A percentile compares a stretch with the other conserved stretches of the same genome.
Evolutionary conservation across 2,888 invertebrate genomes (phyloP).

Genomic region (Pammene aurita): DNA sequence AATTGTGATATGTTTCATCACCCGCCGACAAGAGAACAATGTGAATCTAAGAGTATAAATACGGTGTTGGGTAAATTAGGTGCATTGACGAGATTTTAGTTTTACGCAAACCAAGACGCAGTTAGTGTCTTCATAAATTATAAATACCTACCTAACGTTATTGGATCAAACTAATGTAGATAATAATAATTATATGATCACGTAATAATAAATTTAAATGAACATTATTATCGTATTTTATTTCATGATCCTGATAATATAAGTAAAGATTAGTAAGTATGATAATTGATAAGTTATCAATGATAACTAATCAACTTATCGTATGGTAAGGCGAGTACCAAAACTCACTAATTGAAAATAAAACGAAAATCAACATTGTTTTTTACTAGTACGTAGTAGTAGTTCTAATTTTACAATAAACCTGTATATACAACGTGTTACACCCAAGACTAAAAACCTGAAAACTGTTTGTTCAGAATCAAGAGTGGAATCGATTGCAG

Average conservation of each 20-base stretch:
- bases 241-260: slow-evolving; percentile 39
- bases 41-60: slow-evolving; percentile 48
- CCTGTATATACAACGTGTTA: too few relatives aligned
- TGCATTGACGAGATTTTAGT: slow-evolving; percentile 47
- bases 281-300: too few relatives aligned
- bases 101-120: slow-evolving; percentile 58
- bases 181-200: slow-evolving; percentile 49
- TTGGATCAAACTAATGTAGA: slow-evolving; percentile 79
- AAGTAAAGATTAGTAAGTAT: not conserved
- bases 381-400: too few relatives aligned
- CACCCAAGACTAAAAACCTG: too few relatives aligned
- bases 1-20: slow-evolving; percentile 58
- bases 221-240: slow-evolving; percentile 57
- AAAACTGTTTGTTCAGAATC: too few relatives aligned
- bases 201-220: slow-evolving; percentile 65
- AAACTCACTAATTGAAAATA: too few relatives aligned
- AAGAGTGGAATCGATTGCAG: too few relatives aligned
- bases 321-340: not conserved
- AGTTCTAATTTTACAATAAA: too few relatives aligned
- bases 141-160: slow-evolving; percentile 54
- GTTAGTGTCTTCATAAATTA: slow-evolving; percentile 64
- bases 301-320: not conserved
- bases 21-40: slow-evolving; percentile 63
- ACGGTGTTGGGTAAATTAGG: slow-evolving; percentile 65
- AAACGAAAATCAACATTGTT: too few relatives aligned